Percentiles rank a stretch among this genome's conserved stretches.
These are phyloP conservation scores for Scalopus aquaticus DNA, from an alignment of 2,113 vertebrate genomes.

Conservation along the genomic window DNA sequence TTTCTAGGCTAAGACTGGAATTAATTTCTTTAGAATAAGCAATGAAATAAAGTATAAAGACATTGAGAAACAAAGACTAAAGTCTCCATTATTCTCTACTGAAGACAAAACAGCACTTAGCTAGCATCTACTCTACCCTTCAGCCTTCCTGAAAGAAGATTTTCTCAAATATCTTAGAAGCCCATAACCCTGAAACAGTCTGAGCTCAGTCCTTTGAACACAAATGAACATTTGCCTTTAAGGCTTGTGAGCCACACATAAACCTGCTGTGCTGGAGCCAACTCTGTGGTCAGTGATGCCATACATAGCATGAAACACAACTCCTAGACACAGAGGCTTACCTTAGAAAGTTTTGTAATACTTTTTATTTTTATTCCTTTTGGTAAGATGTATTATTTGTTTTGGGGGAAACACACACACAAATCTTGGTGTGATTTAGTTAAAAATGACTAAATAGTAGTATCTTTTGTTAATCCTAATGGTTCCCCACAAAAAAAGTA, in stretches of 20 bases:
- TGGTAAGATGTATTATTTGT: neutral
- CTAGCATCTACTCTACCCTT: neutral
- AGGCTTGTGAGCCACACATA: neutral
- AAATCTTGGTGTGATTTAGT: neutral
- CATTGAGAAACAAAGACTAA: neutral
- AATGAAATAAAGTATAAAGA: neutral
- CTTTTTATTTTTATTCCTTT: neutral
- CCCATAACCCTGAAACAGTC: neutral
- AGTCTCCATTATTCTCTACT: neutral
- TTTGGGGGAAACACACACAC: neutral
- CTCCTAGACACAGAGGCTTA: neutral
- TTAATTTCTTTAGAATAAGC: neutral
- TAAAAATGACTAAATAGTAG: neutral
- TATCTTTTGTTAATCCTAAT: neutral
- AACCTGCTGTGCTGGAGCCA: neutral
- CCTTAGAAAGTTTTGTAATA: neutral
- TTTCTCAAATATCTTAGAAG: neutral
- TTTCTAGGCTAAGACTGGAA: neutral
- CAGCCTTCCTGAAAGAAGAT: neutral
- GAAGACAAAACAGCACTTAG: neutral
- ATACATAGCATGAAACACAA: neutral
- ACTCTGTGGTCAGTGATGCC: neutral
- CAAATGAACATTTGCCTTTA: neutral
- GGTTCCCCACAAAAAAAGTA: neutral
- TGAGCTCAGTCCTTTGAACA: neutral